Evolutionary conservation across 2,113 vertebrate genomes (phyloP), one percentile per base, ranked within the genome.

Genomic region (Mellivora capensis): DNA sequence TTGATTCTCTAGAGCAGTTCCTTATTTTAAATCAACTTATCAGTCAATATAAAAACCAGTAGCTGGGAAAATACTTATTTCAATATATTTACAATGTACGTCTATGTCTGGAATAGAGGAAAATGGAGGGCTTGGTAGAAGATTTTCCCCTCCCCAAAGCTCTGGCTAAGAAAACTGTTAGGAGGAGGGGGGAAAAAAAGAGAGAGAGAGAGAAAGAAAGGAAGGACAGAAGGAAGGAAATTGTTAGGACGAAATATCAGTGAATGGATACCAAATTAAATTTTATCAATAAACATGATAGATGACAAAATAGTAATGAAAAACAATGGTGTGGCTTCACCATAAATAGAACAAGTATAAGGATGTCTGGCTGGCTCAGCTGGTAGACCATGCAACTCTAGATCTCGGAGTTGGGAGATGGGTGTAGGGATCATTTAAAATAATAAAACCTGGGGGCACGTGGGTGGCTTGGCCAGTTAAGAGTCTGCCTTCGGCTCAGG

Each of bases 1-100:
- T 93, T 97, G 93, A 72, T 93, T 88, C 64, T 87, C 42, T 34
- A 80, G 44, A 80, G 52, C 15, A 23, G 47, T 37, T 90, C 9
- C 59, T 87, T 86, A 42, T 94, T 97, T 87, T 77, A 49, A 90
- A 94, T 69, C 37, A 49, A 59, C 1, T 4, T 77, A 69, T 25
- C 31, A 61, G 79, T 69, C 83, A 86, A 44, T 94, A 62, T 87
- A 52, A 92, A 93, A 90, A 17, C 74, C 17, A 34, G 37, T 11
- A 92, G 52, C 27, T 62, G 67, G 25, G 84, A 64, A 94, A 91
- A 93, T 20, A 57, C 21, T 3, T 15, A 59, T 69, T 79, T 67
- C 88, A 71, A 5, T 61, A 44, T 52, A 47, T 57, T 83, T 93
- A 74, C 62, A 89, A 31, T 59, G 72, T 23, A 6, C 23, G 14